Percentiles rank a stretch among this genome's conserved stretches.
These are phyloP conservation scores for Mormyrops attenuatus DNA, from an alignment of 2,797 vertebrate species.

Conservation along the genomic window DNA sequence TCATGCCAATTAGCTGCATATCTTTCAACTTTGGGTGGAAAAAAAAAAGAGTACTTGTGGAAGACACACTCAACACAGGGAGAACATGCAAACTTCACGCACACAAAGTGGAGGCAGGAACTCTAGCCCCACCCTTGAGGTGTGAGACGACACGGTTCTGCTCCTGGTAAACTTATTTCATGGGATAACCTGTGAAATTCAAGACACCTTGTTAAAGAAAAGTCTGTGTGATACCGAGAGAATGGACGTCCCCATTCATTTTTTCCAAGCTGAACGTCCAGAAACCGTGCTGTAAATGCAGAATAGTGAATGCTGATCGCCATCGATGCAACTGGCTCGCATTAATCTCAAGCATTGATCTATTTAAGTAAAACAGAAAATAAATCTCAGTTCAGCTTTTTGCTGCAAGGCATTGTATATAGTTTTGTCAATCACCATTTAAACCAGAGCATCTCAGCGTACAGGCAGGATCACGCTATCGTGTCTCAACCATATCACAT, in stretches of 20 bases:
- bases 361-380: background rate
- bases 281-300: conserved; percentile 15
- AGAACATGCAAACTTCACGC: background rate
- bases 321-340: background rate
- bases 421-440: background rate
- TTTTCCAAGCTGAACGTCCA: background rate
- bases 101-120: background rate
- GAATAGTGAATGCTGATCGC: background rate
- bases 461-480: conserved; percentile 12
- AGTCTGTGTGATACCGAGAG: background rate
- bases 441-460: conserved; percentile 11
- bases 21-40: background rate
- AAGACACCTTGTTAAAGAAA: conserved; percentile 13
- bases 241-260: background rate
- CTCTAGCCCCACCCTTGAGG: background rate
- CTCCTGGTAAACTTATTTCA: background rate
- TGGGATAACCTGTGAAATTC: background rate
- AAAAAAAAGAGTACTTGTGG: background rate
- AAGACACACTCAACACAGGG: background rate
- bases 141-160: background rate
- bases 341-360: background rate
- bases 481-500: conserved; percentile 15
- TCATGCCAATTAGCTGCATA: background rate
- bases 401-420: conserved; percentile 8
- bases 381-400: conserved; percentile 14